Evolutionary conservation across 2,888 invertebrate genomes (phyloP).

Genomic region (Pycnomerus fuliginosus): DNA sequence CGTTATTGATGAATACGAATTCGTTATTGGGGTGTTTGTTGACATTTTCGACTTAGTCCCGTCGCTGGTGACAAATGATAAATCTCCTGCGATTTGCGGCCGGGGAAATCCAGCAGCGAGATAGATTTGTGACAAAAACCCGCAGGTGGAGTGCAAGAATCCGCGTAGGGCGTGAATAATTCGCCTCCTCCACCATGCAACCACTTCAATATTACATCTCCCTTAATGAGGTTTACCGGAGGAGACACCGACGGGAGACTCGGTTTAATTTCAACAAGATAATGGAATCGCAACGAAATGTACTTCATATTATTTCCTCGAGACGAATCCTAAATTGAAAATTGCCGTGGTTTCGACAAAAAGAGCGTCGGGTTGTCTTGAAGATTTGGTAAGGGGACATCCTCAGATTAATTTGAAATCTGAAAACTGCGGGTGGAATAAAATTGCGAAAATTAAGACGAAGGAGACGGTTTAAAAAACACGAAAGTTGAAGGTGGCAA

Average conservation of each 20-base stretch:
- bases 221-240: conserved; percentile 13
- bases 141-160: conserved; percentile 9
- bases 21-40: conserved; percentile 13
- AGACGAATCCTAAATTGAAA: too few relatives aligned
- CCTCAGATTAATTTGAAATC: too few relatives aligned
- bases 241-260: conserved; percentile 9
- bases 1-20: too few relatives aligned
- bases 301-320: conserved; percentile 7
- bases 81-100: conserved; percentile 5
- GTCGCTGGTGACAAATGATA: conserved; percentile 7
- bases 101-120: conserved; percentile 4
- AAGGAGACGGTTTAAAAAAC: too few relatives aligned
- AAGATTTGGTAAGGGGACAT: too few relatives aligned
- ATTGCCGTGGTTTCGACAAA: too few relatives aligned
- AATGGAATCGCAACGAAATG: conserved; percentile 10
- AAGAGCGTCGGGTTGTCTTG: too few relatives aligned
- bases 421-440: too few relatives aligned
- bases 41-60: conserved; percentile 11
- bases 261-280: conserved; percentile 10
- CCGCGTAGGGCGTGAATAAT: conserved; percentile 6
- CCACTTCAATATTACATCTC: conserved; percentile 13
- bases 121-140: conserved; percentile 2
- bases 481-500: too few relatives aligned
- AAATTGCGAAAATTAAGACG: too few relatives aligned
- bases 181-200: conserved; percentile 4